Percentiles rank a stretch among this genome's conserved stretches.
Conservation (phyloP, 2,113 vertebrate species). For the Dromaius novaehollandiae region DNA sequence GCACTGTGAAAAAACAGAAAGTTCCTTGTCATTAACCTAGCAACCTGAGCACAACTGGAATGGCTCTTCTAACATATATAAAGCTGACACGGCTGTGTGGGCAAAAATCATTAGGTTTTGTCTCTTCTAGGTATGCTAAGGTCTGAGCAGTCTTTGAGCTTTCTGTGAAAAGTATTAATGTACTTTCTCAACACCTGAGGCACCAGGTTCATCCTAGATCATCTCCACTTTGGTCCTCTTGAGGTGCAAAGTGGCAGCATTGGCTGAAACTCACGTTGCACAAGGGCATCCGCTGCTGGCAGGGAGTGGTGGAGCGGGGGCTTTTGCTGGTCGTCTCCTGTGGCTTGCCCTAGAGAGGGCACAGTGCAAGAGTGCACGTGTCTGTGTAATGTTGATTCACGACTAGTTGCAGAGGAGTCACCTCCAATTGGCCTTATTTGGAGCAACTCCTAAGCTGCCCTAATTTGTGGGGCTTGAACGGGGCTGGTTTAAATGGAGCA, state of each 20-base stretch:
- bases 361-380: accelerated
- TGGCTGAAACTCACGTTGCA: background rate
- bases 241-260: background rate
- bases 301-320: background rate
- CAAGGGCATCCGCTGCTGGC: background rate
- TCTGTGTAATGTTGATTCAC: background rate
- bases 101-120: background rate
- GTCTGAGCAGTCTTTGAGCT: background rate
- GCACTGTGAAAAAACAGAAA: background rate
- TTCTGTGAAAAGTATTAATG: background rate
- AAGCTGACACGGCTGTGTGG: background rate
- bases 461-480: background rate
- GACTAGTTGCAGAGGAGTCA: background rate
- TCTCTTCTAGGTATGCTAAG: background rate
- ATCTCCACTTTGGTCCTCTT: background rate
- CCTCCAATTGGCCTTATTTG: background rate
- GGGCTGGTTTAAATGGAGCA: background rate
- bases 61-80: accelerated
- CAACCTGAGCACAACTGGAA: background rate
- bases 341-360: background rate
- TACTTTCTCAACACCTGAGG: background rate
- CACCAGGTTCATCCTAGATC: accelerated
- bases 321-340: background rate
- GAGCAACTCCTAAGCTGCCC: background rate
- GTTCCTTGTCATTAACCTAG: background rate